Percentiles rank a stretch among this genome's conserved stretches.
phyloP scores from a whole-genome alignment of 30 jellyfish, hydroid and myxozoan species.

The Turritopsis dohrnii region DNA sequence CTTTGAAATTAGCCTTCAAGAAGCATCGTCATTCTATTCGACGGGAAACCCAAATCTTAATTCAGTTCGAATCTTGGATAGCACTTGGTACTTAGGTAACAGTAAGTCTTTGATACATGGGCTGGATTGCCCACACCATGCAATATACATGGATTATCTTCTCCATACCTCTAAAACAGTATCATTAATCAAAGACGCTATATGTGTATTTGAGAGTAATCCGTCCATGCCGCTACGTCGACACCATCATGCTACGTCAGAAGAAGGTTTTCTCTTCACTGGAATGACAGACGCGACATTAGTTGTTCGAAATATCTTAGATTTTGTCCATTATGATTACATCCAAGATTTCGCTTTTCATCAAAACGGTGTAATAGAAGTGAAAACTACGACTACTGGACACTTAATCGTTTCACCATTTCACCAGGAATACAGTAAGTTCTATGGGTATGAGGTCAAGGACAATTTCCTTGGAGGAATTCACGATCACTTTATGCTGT shows the following conservation, averaged over 20 bases:
- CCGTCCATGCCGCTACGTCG: constrained; percentile 63
- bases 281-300: constrained; percentile 62
- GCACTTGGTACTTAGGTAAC: constrained; percentile 41
- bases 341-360: constrained; percentile 50
- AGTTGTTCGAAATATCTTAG: constrained; percentile 44
- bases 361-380: constrained; percentile 77
- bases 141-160: constrained; percentile 44
- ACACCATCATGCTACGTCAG: constrained; percentile 37
- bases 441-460: constrained; percentile 45
- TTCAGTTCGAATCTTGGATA: constrained; percentile 49
- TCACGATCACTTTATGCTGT: too few species aligned
- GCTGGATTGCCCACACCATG: constrained; percentile 75
- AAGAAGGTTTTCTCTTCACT: neutral
- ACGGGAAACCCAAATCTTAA: constrained; percentile 58
- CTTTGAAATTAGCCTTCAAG: too few species aligned
- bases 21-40: too few species aligned
- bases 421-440: constrained; percentile 42
- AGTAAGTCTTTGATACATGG: constrained; percentile 39
- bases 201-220: constrained; percentile 57
- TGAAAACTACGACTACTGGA: too few species aligned
- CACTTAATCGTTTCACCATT: constrained; percentile 47
- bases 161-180: constrained; percentile 30
- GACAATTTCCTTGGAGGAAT: too few species aligned
- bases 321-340: constrained; percentile 60
- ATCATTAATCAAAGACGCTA: constrained; percentile 27